Percentiles rank a stretch among this genome's conserved stretches.
Conservation (phyloP, 2,888 invertebrate species). For the Cotesia congregata region DNA sequence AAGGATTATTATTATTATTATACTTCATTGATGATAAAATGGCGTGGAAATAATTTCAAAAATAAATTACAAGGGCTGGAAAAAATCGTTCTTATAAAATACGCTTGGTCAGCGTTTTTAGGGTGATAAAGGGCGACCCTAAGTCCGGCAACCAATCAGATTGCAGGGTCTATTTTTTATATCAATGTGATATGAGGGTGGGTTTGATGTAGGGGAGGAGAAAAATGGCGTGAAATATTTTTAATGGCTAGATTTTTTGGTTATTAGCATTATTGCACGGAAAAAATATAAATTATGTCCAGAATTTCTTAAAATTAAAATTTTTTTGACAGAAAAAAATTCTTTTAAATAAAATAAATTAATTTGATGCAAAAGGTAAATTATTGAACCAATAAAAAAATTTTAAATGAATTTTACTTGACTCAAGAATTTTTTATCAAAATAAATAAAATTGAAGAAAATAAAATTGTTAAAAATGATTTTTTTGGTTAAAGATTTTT, state of each 20-base stretch:
- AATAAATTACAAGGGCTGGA: background rate
- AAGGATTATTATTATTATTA: background rate
- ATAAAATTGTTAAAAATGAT: too few species aligned
- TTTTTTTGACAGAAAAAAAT: too few species aligned
- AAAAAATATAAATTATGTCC: too few species aligned
- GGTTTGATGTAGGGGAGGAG: conserved; percentile 53
- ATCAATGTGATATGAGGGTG: conserved; percentile 62
- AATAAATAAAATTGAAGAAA: too few species aligned
- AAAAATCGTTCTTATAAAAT: background rate
- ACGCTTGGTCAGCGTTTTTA: conserved; percentile 68
- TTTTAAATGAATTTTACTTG: too few species aligned
- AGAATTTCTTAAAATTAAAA: too few species aligned
- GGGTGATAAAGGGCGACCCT: conserved; percentile 59
- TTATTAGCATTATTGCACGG: too few species aligned
- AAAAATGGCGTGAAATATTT: conserved; percentile 62
- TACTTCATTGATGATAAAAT: background rate
- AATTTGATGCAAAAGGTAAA: too few species aligned
- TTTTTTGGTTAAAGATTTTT: too few species aligned
- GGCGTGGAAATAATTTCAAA: background rate
- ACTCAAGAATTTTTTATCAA: too few species aligned
- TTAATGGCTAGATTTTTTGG: background rate
- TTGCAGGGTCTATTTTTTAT: conserved; percentile 58
- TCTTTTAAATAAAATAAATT: too few species aligned
- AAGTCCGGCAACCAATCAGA: conserved; percentile 66
- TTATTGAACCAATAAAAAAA: too few species aligned